phyloP scores from a whole-genome alignment of 2,797 vertebrate species.

The Margarornis squamiger region DNA sequence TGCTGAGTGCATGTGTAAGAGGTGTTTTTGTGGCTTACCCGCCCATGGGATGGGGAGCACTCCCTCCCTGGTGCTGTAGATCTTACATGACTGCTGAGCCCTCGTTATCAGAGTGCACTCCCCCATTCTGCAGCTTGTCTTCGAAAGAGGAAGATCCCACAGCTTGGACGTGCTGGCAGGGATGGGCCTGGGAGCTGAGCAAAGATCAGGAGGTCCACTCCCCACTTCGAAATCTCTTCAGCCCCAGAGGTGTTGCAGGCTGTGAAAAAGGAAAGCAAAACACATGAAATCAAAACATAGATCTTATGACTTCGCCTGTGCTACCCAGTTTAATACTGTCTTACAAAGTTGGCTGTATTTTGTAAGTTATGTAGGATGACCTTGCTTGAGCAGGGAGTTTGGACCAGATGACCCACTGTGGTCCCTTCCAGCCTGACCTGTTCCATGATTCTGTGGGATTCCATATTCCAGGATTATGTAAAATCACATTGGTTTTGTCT shows the following conservation, averaged over 20 bases:
- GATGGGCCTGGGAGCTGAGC: background rate
- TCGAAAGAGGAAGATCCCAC: background rate
- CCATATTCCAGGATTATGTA: background rate
- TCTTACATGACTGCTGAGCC: rapidly evolving
- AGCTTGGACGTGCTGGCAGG: background rate
- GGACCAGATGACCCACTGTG: background rate
- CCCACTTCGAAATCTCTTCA: background rate
- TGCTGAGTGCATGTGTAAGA: background rate
- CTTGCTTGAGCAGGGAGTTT: background rate
- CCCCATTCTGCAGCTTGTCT: background rate
- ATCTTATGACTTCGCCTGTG: background rate
- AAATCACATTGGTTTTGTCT: background rate
- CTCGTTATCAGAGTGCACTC: rapidly evolving
- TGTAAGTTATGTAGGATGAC: background rate
- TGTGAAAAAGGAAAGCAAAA: background rate
- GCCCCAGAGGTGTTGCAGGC: background rate
- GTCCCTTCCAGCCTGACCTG: background rate
- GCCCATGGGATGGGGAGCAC: background rate
- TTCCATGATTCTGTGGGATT: background rate
- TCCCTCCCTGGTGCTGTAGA: background rate
- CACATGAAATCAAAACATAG: background rate
- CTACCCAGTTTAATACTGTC: background rate
- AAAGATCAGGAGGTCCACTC: background rate
- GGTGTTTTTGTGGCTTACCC: background rate
- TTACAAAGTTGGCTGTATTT: background rate